Percentiles rank a stretch among this genome's conserved stretches.
Evolutionary conservation across 2,113 vertebrate genomes (phyloP).

Genomic region (Myrmecobius fasciatus): DNA sequence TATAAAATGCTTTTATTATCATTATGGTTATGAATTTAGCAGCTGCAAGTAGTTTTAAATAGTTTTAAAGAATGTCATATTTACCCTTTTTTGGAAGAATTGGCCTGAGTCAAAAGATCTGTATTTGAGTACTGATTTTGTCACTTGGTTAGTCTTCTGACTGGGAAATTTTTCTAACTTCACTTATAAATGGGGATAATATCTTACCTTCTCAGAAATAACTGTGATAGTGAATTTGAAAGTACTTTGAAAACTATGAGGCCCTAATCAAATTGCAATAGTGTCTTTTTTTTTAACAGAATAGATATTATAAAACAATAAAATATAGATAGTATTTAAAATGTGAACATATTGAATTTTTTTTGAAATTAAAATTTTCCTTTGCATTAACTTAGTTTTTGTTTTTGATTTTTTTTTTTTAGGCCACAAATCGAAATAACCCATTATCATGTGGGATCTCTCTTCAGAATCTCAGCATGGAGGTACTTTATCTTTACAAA

Average conservation of each 20-base stretch:
- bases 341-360: not conserved
- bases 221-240: not conserved
- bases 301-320: slow-evolving; percentile 18
- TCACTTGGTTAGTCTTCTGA: slow-evolving; percentile 44
- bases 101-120: slow-evolving; percentile 29
- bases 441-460: slow-evolving; percentile 97
- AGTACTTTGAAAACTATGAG: slow-evolving; percentile 26
- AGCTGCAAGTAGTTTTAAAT: slow-evolving; percentile 28
- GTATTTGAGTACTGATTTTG: not conserved
- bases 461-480: slow-evolving; percentile 96
- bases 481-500: slow-evolving; percentile 86
- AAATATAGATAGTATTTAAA: slow-evolving; percentile 53
- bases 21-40: slow-evolving; percentile 33
- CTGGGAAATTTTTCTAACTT: slow-evolving; percentile 2
- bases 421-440: slow-evolving; percentile 93
- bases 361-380: slow-evolving; percentile 41
- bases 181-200: not conserved
- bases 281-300: slow-evolving; percentile 38
- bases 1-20: slow-evolving; percentile 31
- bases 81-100: not conserved
- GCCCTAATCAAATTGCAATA: slow-evolving; percentile 1
- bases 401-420: slow-evolving; percentile 55
- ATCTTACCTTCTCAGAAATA: not conserved
- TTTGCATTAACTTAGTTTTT: not conserved
- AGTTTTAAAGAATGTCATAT: not conserved